Percentiles rank a stretch among this genome's conserved stretches.
These are phyloP conservation scores for Hypocryptadius cinnamomeus DNA, from an alignment of 2,113 vertebrate species.

Conservation along the genomic window DNA sequence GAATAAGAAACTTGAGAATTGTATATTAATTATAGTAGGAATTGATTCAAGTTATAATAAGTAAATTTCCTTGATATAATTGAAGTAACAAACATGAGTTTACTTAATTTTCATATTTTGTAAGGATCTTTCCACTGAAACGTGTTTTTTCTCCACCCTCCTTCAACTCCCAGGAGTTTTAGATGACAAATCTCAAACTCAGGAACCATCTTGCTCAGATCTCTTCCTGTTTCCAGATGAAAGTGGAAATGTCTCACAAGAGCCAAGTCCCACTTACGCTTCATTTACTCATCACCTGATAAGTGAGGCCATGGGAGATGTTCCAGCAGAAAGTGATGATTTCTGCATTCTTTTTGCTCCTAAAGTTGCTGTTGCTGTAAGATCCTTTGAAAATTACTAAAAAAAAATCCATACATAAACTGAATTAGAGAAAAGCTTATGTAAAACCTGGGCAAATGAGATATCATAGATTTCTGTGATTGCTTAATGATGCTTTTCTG, in stretches of 20 bases:
- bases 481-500: not conserved
- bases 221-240: constrained; percentile 98
- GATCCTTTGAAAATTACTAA: not conserved
- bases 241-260: constrained; percentile 85
- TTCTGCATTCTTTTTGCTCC: constrained; percentile 97
- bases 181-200: constrained; percentile 73
- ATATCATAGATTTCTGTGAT: not conserved
- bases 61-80: not conserved
- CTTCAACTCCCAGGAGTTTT: constrained; percentile 69
- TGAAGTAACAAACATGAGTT: not conserved
- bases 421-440: not conserved
- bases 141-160: not conserved
- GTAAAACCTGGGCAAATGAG: not conserved
- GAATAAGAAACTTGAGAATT: not conserved
- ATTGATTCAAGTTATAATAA: not conserved
- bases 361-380: constrained; percentile 78
- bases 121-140: not conserved
- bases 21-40: not conserved
- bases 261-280: constrained; percentile 76
- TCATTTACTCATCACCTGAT: constrained; percentile 82
- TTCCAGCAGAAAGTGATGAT: constrained; percentile 84
- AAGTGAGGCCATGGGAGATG: constrained; percentile 70
- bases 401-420: not conserved
- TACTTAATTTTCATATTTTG: not conserved
- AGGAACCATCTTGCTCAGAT: constrained; percentile 84